A percentile compares a stretch with the other conserved stretches of the same genome.
These are phyloP conservation scores for Heliconius charithonia DNA, from an alignment of 2,888 invertebrate species.

Conservation along the genomic window DNA sequence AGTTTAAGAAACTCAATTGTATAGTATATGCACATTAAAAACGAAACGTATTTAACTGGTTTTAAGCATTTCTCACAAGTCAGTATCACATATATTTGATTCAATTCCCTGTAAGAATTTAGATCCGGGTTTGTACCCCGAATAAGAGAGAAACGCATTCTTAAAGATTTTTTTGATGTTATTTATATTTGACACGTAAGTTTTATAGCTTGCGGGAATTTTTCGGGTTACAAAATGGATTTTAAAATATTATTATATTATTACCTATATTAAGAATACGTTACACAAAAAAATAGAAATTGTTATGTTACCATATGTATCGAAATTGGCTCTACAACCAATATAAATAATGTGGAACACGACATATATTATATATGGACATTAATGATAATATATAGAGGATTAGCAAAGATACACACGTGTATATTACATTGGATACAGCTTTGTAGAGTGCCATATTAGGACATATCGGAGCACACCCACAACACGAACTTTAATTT, in stretches of 20 bases:
- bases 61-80: constrained; percentile 22
- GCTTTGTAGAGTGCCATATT: too few relatives aligned
- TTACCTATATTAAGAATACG: neutral
- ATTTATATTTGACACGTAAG: neutral
- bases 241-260: neutral
- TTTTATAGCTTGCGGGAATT: neutral
- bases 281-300: neutral
- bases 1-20: neutral
- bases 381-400: too few relatives aligned
- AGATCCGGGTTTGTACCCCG: constrained; percentile 16
- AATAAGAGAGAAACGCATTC: constrained; percentile 8
- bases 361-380: neutral
- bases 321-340: neutral
- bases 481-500: too few relatives aligned
- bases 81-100: constrained; percentile 25
- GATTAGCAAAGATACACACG: too few relatives aligned
- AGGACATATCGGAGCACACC: too few relatives aligned
- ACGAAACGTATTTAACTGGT: constrained; percentile 29
- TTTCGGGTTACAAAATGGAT: neutral
- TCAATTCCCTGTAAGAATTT: constrained; percentile 8
- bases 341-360: constrained; percentile 1
- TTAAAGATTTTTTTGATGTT: neutral
- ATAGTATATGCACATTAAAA: neutral
- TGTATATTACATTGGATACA: too few relatives aligned
- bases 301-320: neutral